A percentile compares a stretch with the other conserved stretches of the same genome.
These are phyloP conservation scores for Ephydatia muelleri DNA, from an alignment of 37 sponge, comb jelly and placozoan genomes.

Conservation along the genomic window DNA sequence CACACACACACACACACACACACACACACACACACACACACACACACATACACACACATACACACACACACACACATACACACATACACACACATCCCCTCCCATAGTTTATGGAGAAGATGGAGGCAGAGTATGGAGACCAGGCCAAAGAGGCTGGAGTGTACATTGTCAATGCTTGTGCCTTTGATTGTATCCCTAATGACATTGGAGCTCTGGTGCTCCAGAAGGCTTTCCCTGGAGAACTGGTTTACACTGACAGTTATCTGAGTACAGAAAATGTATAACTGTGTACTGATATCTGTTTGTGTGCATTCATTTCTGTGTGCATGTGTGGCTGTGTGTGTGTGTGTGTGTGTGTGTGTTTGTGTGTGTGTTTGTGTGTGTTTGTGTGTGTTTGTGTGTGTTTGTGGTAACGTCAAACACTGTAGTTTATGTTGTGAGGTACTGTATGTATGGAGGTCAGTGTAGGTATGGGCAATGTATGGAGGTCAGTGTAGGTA, in stretches of 20 bases:
- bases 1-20: slow-evolving; percentile 7
- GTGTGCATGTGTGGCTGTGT: too few species aligned
- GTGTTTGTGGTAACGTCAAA: too few species aligned
- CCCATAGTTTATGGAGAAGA: slow-evolving; percentile 70
- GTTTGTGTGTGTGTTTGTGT: too few species aligned
- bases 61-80: slow-evolving; percentile 12
- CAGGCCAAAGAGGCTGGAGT: slow-evolving; percentile 80
- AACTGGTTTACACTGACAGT: slow-evolving; percentile 72
- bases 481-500: too few species aligned
- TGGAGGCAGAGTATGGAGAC: slow-evolving; percentile 62
- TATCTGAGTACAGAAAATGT: slow-evolving; percentile 22
- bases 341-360: too few species aligned
- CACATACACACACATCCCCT: not conserved
- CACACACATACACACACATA: slow-evolving; percentile 5
- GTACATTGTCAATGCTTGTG: slow-evolving; percentile 85
- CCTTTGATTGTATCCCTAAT: slow-evolving; percentile 91
- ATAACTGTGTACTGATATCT: not conserved
- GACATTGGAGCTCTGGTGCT: slow-evolving; percentile 79
- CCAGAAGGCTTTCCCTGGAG: slow-evolving; percentile 60
- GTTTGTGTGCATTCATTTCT: too few species aligned
- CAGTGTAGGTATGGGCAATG: too few species aligned
- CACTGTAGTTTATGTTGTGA: too few species aligned
- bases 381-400: too few species aligned
- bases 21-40: not conserved
- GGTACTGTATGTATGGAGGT: too few species aligned